Evolutionary conservation across 2,888 invertebrate genomes (phyloP).

Genomic region (Ametastegia equiseti): DNA sequence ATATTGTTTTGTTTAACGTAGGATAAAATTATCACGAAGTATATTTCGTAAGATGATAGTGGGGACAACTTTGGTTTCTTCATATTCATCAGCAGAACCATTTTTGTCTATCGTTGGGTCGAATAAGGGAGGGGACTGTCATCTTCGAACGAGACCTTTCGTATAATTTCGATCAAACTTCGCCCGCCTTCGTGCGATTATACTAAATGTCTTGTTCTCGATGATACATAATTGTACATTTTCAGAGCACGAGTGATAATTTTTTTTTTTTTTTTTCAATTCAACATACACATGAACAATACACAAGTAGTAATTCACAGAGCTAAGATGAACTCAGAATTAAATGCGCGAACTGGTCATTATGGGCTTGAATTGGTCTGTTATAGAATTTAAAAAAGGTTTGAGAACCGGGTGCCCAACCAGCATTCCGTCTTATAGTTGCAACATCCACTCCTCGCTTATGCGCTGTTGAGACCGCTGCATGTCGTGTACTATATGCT

Average conservation of each 20-base stretch:
- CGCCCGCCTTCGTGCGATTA: neutral
- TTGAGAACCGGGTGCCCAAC: slow-evolving; percentile 5
- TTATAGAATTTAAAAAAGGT: neutral
- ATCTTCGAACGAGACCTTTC: neutral
- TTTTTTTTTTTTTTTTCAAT: neutral
- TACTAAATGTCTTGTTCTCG: neutral
- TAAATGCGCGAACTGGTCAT: too few species aligned
- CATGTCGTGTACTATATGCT: slow-evolving; percentile 49
- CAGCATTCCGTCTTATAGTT: slow-evolving; percentile 45
- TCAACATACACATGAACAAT: too few species aligned
- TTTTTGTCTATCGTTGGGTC: too few species aligned
- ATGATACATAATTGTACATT: neutral
- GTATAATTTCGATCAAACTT: neutral
- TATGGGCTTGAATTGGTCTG: too few species aligned
- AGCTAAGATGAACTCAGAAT: too few species aligned
- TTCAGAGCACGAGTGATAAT: neutral
- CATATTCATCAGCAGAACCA: too few species aligned
- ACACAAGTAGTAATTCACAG: too few species aligned
- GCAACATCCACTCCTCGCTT: slow-evolving; percentile 37
- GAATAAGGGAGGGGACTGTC: neutral
- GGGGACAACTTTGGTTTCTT: neutral
- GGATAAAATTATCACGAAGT: neutral
- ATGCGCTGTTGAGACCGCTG: slow-evolving; percentile 47
- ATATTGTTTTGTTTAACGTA: neutral
- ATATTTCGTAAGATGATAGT: neutral